Evolutionary conservation across 2,797 vertebrate species (phyloP), one percentile per base, ranked within the genome.

Genomic region (Rhinogobio ventralis): DNA sequence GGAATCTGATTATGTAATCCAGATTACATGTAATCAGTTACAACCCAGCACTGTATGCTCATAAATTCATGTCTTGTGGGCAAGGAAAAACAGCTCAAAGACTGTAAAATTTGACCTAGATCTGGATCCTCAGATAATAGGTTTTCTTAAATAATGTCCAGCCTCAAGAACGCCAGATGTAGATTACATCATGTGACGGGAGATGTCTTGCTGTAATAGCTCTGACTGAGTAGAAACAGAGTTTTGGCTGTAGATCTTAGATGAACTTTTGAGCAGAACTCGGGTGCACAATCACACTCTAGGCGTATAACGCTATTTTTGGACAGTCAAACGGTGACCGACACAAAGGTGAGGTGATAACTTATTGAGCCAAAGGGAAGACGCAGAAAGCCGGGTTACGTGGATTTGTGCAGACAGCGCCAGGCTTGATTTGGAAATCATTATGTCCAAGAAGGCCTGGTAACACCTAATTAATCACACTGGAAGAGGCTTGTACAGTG

Each of bases 141-240:
- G 62, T 23, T 30, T 42, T 73, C 81, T 86, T 88, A 91, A 86
- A 86, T 82, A 88, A 88, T 81, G 39, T n/a, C 66, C 28, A 74
- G 64, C 42, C 69, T 84, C 53, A 55, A 55, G 77, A 85, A 79
- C 57, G 49, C 79, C 79, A 86, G 83, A 86, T 88, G 85, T 51
- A 80, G 83, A 86, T 90, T 76, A 87, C 84, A 81, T 89, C 81
- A 89, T 77, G 46, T 25, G 73, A 67, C n/a, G 64, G 49, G 42
- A 77, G 78, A 78, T 66, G 60, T 79, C 68, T 69, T 83, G 76
- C 33, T 71, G 46, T 79, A 51, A 67, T 46, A 55, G 51, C 39
- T 68, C 71, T 33, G 46, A 67, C 64, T 85, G 79, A 79, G 74
- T 30, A 60, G 51, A 74, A 85, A 62, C 67, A 36, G 46, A 57